Percentiles rank a stretch among this genome's conserved stretches.
Conservation (phyloP, 1,140 invertebrate genomes). For the Heterodera schachtii region DNA sequence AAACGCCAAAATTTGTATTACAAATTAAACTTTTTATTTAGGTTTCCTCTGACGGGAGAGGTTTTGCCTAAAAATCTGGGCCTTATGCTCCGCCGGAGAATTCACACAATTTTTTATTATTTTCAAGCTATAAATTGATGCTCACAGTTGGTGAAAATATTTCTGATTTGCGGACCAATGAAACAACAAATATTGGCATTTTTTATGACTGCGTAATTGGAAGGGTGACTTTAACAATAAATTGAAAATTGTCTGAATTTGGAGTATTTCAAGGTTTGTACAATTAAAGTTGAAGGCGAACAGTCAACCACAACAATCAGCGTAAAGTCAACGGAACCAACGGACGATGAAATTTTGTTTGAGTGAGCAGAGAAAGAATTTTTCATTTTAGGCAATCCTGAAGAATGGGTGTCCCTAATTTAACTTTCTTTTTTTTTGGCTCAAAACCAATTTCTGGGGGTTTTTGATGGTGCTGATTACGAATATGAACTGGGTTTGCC, state of each 20-base stretch:
- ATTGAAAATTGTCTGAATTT: neutral
- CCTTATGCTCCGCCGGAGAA: too few species aligned
- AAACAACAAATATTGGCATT: neutral
- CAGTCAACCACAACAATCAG: neutral
- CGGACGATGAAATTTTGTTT: neutral
- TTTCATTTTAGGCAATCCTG: neutral
- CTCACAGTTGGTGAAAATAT: slow-evolving; percentile 14
- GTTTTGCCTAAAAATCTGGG: too few species aligned
- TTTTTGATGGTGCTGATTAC: too few species aligned
- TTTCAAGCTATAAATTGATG: neutral
- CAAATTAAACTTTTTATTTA: too few species aligned
- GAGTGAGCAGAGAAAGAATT: neutral
- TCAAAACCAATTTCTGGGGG: too few species aligned
- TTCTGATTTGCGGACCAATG: neutral
- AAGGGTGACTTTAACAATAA: neutral
- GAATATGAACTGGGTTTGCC: too few species aligned
- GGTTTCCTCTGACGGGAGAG: too few species aligned
- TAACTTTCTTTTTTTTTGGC: too few species aligned
- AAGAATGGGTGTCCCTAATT: too few species aligned
- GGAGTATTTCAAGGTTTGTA: slow-evolving; percentile 14
- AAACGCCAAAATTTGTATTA: too few species aligned
- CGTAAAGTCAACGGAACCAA: neutral
- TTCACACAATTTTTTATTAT: neutral
- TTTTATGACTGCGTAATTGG: slow-evolving; percentile 6
- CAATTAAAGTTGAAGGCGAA: neutral